Conservation (phyloP, 2,888 invertebrate species). For the Peribatodes rhomboidaria region DNA sequence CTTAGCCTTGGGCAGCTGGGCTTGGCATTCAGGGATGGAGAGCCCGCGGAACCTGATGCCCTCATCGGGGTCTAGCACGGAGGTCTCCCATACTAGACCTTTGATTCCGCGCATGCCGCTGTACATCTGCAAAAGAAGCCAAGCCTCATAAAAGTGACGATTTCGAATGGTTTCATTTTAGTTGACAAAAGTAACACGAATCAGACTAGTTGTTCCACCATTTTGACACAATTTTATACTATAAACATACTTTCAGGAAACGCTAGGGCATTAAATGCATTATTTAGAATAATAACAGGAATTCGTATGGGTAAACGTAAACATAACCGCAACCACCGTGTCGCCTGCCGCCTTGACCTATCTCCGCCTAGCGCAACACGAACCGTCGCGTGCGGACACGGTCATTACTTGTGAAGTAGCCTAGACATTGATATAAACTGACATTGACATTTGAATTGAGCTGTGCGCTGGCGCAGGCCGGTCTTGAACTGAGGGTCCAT, state of each 20-base stretch:
- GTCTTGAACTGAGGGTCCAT: conserved; percentile 42
- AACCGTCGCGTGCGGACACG: conserved; percentile 9
- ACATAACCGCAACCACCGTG: background rate
- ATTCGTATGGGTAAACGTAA: background rate
- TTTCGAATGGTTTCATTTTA: background rate
- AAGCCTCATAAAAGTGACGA: background rate
- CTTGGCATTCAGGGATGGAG: conserved; percentile 94
- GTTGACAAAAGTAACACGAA: no score
- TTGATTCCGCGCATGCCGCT: conserved; percentile 99
- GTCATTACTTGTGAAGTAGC: conserved; percentile 17
- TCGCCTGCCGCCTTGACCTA: background rate
- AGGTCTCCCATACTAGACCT: conserved; percentile 97
- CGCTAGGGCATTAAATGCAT: no score
- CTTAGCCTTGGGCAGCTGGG: conserved; percentile 89
- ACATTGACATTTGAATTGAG: conserved; percentile 44
- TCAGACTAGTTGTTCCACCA: background rate
- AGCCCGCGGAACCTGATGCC: conserved; percentile 98
- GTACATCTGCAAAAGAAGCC: conserved; percentile 88
- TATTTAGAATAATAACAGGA: no score
- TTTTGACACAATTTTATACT: no score
- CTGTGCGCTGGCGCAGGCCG: conserved; percentile 11
- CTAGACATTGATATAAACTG: conserved; percentile 49
- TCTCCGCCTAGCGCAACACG: background rate
- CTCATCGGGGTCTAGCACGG: conserved; percentile 97
- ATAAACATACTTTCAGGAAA: no score